Base-by-base conservation (phyloP, 2,797 vertebrate genomes). In the Mormyrops boulengeri region DNA sequence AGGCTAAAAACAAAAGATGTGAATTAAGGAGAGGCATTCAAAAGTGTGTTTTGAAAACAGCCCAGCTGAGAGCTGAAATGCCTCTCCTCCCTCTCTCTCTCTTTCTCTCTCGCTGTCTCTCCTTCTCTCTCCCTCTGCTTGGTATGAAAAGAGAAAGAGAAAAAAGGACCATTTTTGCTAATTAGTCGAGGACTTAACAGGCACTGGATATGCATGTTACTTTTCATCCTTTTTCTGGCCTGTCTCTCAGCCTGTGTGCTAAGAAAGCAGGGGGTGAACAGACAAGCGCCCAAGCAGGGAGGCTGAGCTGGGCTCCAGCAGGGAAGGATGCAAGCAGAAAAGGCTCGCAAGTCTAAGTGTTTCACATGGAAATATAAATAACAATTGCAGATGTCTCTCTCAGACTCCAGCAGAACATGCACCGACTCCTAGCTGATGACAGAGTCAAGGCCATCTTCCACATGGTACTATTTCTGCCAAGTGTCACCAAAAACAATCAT, bases 1-100 rank as follows among this genome's bases (percentile, higher is more conserved):
- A 97, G 95, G 93, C 49, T 94, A 97, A 97, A 99, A 98, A 99
- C 97, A 99, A 99, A 98, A 97, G 97, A 95, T 92, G 92, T 97
- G 97, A 98, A 99, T 99, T 98, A 98, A 97, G 96, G 97, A 97
- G 96, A 96, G 95, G 96, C 97, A 98, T 98, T 99, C 97, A 99
- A 97, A 97, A 95, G 97, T 96, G 93, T 98, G 98, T 99, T 99
- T 99, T 98, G 95, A 98, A 99, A 99, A 99, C 97, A 99, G 97
- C 96, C 97, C 96, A 95, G 97, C 97, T 97, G 97, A 99, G 97
- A 97, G 96, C 96, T 97, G 95, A 96, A 95, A 96, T 96, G 95
- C 96, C 91, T 94, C 93, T 95, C 94, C 95, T 95, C 94, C 92
- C 94, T 92, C 93, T 93, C 57, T 38, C 84, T 55, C 77, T 90